Evolutionary conservation across 2,888 invertebrate species (phyloP).

Genomic region (Coenonympha arcania): DNA sequence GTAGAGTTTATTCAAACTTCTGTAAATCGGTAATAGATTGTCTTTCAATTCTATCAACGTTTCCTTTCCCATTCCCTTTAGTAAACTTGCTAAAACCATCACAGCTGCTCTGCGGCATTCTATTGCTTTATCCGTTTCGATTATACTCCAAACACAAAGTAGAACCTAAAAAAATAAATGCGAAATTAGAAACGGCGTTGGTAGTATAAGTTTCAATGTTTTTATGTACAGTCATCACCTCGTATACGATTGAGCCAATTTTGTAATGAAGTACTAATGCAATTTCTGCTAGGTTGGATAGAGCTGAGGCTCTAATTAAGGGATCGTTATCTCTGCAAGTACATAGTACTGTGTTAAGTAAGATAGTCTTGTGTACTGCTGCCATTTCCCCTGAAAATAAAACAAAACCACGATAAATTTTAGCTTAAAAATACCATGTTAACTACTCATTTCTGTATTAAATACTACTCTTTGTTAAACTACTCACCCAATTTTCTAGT

Average conservation of each 20-base stretch:
- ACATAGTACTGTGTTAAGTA: constrained; percentile 81
- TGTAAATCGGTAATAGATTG: constrained; percentile 80
- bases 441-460: not conserved
- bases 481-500: constrained; percentile 79
- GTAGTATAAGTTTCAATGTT: not conserved
- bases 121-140: constrained; percentile 79
- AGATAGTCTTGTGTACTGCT: constrained; percentile 77
- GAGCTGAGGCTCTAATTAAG: constrained; percentile 83
- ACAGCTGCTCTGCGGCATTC: constrained; percentile 87
- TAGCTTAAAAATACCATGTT: too few species aligned
- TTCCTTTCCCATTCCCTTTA: constrained; percentile 83
- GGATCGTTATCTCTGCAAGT: constrained; percentile 81
- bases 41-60: constrained; percentile 78
- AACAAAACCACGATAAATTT: not conserved
- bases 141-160: constrained; percentile 78
- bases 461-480: not conserved
- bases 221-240: constrained; percentile 66
- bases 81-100: constrained; percentile 80
- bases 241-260: constrained; percentile 80
- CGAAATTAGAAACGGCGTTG: constrained; percentile 6
- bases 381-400: constrained; percentile 79
- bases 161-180: constrained; percentile 75
- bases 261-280: constrained; percentile 82
- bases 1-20: constrained; percentile 78
- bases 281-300: constrained; percentile 88